Base-by-base conservation (phyloP, 2,113 vertebrate genomes). In the Peromyscus californicus region DNA sequence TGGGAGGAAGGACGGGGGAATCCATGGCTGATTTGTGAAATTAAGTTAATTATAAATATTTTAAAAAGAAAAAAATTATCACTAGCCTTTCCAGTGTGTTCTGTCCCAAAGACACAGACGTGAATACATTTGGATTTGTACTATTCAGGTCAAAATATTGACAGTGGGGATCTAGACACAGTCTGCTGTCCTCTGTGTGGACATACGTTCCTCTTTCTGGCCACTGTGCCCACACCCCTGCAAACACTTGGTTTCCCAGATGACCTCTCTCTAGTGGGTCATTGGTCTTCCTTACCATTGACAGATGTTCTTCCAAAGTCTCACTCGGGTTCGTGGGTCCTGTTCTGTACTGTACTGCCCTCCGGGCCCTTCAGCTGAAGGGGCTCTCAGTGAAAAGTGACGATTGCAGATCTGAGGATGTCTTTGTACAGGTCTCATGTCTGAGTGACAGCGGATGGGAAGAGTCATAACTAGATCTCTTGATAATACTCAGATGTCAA, bases 261-360 rank as follows among this genome's bases (percentile, higher is more conserved):
- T 48, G 87, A 78, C 83, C 5, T 54, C 59, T 93, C 67, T 93
- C 65, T 76, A 86, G 72, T 33, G 33, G 24, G 31, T 61, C 48
- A 10, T 69, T 48, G 65, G 31, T 33, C 91, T 89, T 76, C 31
- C 15, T 45, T 93, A 36, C 79, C 42, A 1, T 45, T 65, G 69
- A 70, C 76, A 88, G 39, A 69, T 80, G 78, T 26, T 78, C 91
- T 94, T 94, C 91, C 94, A 93, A 91, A 90, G 61, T 57, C 76
- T 94, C 26, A 4, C 54, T 94, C 17, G 48, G 74, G 83, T 93
- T 45, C 21, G 22, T 75, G 42, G 26, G 82, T 65, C 36, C 70
- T n/a, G 69, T 65, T 94, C 69, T 79, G 48, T 70, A 36, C 15
- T 7, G 90, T 74, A 87, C 22, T 42, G 80, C 85, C 79, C 59